Evolutionary conservation across 2,797 vertebrate species (phyloP).

Genomic region (Ciconia nigra): DNA sequence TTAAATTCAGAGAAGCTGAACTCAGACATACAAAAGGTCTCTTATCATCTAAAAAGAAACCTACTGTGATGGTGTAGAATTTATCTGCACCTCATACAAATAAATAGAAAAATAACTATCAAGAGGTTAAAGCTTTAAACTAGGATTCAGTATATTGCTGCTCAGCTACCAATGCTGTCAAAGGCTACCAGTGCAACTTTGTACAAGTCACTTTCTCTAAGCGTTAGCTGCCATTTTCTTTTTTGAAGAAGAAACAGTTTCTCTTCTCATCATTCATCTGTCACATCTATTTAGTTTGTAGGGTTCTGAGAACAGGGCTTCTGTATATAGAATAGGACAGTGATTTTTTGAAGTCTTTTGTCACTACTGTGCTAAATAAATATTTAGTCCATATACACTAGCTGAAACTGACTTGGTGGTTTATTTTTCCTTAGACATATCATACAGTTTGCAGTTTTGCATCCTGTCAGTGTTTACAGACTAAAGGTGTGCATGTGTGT

Average conservation of each 20-base stretch:
- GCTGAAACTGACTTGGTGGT: not conserved
- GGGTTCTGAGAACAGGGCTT: not conserved
- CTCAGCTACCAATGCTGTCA: not conserved
- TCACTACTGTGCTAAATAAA: not conserved
- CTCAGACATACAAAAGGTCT: not conserved
- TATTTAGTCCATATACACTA: not conserved
- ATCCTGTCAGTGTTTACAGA: not conserved
- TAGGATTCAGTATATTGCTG: not conserved
- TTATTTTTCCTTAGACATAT: not conserved
- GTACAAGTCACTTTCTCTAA: not conserved
- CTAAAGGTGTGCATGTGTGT: not conserved
- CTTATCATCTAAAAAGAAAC: not conserved
- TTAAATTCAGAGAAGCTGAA: not conserved
- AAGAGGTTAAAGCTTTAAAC: not conserved
- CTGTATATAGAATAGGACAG: not conserved
- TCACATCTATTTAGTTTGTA: not conserved
- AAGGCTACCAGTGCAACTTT: not conserved
- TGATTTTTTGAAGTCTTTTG: not conserved
- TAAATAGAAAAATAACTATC: not conserved
- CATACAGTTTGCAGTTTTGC: not conserved
- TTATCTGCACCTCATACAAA: not conserved
- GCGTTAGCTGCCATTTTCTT: not conserved
- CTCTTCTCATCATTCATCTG: not conserved
- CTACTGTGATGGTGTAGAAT: not conserved
- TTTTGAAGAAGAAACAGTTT: not conserved